Percentiles rank a stretch among this genome's conserved stretches.
Evolutionary conservation across 2,888 invertebrate genomes (phyloP).

Genomic region (Siphlonurus alternatus): DNA sequence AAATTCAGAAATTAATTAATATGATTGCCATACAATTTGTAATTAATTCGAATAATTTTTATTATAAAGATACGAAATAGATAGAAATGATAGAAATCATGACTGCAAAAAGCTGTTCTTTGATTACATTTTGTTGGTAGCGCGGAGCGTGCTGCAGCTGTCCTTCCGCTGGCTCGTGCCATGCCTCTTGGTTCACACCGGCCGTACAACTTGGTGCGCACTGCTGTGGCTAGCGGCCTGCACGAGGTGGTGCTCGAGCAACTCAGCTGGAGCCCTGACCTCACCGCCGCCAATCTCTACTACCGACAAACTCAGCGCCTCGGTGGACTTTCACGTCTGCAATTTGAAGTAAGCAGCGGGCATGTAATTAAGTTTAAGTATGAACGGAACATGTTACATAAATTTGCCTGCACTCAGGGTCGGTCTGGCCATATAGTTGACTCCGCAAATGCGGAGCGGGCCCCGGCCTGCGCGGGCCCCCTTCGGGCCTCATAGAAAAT

Average conservation of each 20-base stretch:
- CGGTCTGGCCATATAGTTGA: too few relatives aligned
- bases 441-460: too few relatives aligned
- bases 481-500: too few relatives aligned
- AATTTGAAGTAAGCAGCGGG: slow-evolving; percentile 4
- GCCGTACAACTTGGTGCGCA: slow-evolving; percentile 8
- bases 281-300: slow-evolving; percentile 8
- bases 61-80: too few relatives aligned
- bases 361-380: neutral
- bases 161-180: slow-evolving; percentile 15
- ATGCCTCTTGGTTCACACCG: slow-evolving; percentile 6
- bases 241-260: slow-evolving; percentile 10
- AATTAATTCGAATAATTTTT: too few relatives aligned
- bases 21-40: too few relatives aligned
- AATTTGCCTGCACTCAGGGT: too few relatives aligned
- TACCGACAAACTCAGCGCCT: slow-evolving; percentile 8
- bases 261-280: slow-evolving; percentile 2
- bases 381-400: too few relatives aligned
- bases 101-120: too few relatives aligned
- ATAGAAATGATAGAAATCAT: too few relatives aligned
- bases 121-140: too few relatives aligned
- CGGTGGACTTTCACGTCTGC: slow-evolving; percentile 8
- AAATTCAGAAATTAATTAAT: neutral
- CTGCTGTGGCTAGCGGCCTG: slow-evolving; percentile 5
- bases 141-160: slow-evolving; percentile 15
- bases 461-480: too few relatives aligned